Conservation (phyloP, 2,113 vertebrate species). For the Rhipidura dahli region DNA sequence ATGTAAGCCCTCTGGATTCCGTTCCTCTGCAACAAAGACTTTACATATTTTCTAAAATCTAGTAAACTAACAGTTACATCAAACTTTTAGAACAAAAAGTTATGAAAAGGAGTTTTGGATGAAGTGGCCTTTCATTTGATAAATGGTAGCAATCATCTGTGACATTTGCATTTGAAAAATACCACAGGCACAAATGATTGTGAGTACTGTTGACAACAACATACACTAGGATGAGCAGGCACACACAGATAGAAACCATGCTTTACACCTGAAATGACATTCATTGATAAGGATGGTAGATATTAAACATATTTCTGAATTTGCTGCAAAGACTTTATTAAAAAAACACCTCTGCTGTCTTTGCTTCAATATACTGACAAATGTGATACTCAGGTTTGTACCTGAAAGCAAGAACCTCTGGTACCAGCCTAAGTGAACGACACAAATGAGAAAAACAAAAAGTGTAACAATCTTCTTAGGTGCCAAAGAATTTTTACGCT, state of each 20-base stretch:
- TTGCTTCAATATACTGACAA: background rate
- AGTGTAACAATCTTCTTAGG: background rate
- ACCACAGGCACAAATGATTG: background rate
- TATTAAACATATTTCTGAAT: background rate
- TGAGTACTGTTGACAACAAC: background rate
- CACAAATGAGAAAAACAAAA: background rate
- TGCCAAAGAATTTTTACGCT: slow-evolving; percentile 37
- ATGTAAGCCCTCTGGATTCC: background rate
- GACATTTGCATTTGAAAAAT: background rate
- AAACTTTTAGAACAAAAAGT: background rate
- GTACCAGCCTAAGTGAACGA: background rate
- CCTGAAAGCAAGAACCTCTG: background rate
- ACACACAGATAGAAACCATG: background rate
- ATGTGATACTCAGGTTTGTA: background rate
- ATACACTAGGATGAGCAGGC: background rate
- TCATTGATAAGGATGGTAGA: background rate
- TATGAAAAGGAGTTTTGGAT: background rate
- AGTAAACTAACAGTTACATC: background rate
- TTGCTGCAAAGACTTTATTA: background rate
- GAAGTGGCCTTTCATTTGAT: background rate
- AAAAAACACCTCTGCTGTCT: background rate
- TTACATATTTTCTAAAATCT: background rate
- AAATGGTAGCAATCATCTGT: background rate
- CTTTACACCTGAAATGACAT: background rate
- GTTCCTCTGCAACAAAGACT: background rate